These are phyloP conservation scores for Melieria crassipennis DNA, from an alignment of 2,888 invertebrate species.

Conservation along the genomic window DNA sequence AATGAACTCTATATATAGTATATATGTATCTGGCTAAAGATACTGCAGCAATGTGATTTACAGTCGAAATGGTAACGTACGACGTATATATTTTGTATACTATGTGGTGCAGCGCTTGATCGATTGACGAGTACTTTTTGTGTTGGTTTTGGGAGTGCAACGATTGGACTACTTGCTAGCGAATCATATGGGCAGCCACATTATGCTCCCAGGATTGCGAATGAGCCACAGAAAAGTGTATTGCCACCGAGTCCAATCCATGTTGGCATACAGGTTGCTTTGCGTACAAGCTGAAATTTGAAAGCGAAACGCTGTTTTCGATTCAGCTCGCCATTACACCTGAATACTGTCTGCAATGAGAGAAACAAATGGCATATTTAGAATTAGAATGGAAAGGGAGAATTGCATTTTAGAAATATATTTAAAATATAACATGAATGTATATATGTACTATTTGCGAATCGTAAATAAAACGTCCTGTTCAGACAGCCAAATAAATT, in stretches of 20 bases:
- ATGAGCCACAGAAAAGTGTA: conserved; percentile 61
- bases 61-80: too few species aligned
- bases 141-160: background rate
- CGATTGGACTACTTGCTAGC: conserved; percentile 29
- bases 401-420: too few species aligned
- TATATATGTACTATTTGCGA: too few species aligned
- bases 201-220: conserved; percentile 53
- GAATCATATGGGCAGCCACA: conserved; percentile 66
- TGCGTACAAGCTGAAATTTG: background rate
- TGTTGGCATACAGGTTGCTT: conserved; percentile 48
- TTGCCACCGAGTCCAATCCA: conserved; percentile 66
- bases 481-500: too few species aligned
- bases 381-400: too few species aligned
- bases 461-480: too few species aligned
- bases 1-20: conserved; percentile 31
- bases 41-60: too few species aligned
- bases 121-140: too few species aligned
- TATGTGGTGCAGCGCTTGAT: too few species aligned
- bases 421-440: too few species aligned
- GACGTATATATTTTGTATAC: too few species aligned
- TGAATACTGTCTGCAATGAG: conserved; percentile 11
- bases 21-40: too few species aligned
- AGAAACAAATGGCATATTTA: background rate
- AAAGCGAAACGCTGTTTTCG: background rate
- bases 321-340: conserved; percentile 26